Percentiles rank a stretch among this genome's conserved stretches.
phyloP scores from a whole-genome alignment of 2,797 vertebrate genomes.

The Rhyacichthys aspro region DNA sequence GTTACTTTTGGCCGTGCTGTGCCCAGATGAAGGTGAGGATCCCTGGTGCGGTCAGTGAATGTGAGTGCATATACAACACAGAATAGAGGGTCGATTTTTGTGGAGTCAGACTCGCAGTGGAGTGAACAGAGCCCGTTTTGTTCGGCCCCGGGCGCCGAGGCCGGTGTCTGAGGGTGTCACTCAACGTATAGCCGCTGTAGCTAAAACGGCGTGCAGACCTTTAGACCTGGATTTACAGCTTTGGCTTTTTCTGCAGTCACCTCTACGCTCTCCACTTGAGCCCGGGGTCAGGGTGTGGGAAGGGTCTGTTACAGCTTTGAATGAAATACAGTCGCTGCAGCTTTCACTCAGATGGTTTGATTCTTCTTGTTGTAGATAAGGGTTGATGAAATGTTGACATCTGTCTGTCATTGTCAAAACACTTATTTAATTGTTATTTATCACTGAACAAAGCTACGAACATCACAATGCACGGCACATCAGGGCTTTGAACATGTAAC shows the following conservation, averaged over 20 bases:
- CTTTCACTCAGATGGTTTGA: too few species aligned
- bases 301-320: not conserved
- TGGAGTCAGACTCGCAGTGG: constrained; percentile 21
- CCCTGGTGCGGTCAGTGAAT: constrained; percentile 35
- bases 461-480: too few species aligned
- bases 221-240: constrained; percentile 53
- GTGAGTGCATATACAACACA: constrained; percentile 36
- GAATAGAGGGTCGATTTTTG: constrained; percentile 45
- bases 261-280: constrained; percentile 4
- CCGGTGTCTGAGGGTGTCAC: constrained; percentile 65
- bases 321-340: too few species aligned
- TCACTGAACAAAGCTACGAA: too few species aligned
- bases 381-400: too few species aligned
- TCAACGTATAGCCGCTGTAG: constrained; percentile 56
- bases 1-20: constrained; percentile 54
- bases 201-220: constrained; percentile 47
- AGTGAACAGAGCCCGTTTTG: constrained; percentile 71
- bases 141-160: constrained; percentile 38
- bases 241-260: constrained; percentile 20
- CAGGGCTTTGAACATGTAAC: too few species aligned
- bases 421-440: too few species aligned
- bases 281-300: not conserved
- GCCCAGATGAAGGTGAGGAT: constrained; percentile 55
- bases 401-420: too few species aligned
- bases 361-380: too few species aligned